phyloP scores from a whole-genome alignment of 2,113 vertebrate genomes.

The Shinisaurus crocodilurus region DNA sequence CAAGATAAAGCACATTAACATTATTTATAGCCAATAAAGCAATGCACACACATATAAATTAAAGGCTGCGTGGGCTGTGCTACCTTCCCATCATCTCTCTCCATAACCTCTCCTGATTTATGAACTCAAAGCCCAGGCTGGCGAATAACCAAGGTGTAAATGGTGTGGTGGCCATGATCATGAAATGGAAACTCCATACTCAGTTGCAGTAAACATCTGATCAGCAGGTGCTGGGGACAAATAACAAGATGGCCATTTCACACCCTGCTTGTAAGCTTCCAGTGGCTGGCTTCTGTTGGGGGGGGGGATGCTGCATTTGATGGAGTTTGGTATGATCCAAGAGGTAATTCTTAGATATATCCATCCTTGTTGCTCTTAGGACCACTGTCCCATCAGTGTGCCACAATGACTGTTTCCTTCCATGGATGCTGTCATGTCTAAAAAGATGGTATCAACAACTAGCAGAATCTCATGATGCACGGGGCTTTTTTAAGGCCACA shows the following conservation, averaged over 20 bases:
- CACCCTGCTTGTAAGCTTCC: background rate
- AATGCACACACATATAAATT: conserved; percentile 6
- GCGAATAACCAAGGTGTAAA: background rate
- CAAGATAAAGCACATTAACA: background rate
- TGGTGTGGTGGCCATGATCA: background rate
- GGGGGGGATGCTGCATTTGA: background rate
- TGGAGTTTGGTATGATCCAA: background rate
- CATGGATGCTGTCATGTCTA: no score
- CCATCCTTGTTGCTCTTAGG: background rate
- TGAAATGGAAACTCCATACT: background rate
- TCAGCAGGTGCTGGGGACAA: background rate
- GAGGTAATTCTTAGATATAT: background rate
- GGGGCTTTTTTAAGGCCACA: no score
- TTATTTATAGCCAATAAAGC: conserved; percentile 22
- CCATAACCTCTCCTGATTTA: conserved; percentile 10
- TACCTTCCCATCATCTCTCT: background rate
- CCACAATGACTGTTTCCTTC: background rate
- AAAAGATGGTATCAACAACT: background rate
- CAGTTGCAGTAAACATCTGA: background rate
- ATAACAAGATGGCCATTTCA: background rate
- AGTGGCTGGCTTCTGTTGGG: background rate
- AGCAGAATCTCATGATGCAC: no score
- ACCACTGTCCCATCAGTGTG: background rate
- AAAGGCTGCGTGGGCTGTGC: background rate
- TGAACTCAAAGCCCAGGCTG: background rate